Conservation (phyloP, 2,113 vertebrate species). For the Cepphus grylle region DNA sequence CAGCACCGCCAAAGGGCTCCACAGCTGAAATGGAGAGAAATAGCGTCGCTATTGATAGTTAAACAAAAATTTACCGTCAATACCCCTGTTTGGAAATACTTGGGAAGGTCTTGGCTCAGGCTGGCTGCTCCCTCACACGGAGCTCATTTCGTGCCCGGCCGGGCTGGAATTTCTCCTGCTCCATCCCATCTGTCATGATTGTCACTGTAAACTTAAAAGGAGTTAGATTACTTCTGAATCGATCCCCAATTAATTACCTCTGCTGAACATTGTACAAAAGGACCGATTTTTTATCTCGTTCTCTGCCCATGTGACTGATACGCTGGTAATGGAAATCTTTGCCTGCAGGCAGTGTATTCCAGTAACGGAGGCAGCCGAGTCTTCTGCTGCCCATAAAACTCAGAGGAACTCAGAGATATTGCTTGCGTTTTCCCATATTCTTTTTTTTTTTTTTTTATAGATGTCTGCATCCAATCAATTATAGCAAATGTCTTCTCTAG, state of each 20-base stretch:
- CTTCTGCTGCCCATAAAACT: slow-evolving; percentile 21
- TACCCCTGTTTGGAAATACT: not conserved
- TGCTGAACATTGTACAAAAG: not conserved
- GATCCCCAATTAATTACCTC: slow-evolving; percentile 45
- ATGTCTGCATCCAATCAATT: not conserved
- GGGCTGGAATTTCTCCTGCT: not conserved
- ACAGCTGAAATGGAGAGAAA: not conserved
- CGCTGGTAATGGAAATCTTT: not conserved
- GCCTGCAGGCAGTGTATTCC: not conserved
- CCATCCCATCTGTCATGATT: not conserved
- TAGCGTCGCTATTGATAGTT: too few relatives aligned
- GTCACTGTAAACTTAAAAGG: not conserved
- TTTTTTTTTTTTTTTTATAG: not conserved
- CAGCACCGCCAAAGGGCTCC: not conserved
- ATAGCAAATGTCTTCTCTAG: not conserved
- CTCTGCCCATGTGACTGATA: not conserved
- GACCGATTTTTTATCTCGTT: not conserved
- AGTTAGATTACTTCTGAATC: slow-evolving; percentile 4
- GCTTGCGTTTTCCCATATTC: not conserved
- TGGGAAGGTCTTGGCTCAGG: not conserved
- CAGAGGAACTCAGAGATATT: not conserved
- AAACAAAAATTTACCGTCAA: not conserved
- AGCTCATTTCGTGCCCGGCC: not conserved
- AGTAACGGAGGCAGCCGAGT: not conserved
- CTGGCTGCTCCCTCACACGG: not conserved